These are phyloP conservation scores for Cephus rjabovi DNA, from an alignment of 2,888 invertebrate species.

Conservation along the genomic window DNA sequence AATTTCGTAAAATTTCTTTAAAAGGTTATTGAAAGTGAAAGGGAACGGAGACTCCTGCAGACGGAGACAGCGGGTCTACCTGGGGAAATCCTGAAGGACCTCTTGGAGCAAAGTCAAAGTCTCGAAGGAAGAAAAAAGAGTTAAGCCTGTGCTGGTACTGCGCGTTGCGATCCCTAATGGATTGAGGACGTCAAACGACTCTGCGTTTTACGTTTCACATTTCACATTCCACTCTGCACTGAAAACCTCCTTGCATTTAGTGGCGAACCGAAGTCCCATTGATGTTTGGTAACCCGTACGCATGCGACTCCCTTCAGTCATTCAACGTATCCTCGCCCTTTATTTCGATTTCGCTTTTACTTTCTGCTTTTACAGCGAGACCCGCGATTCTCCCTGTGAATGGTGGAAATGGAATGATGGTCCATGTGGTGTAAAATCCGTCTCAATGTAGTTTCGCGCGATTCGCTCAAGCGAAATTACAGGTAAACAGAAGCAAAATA, in stretches of 20 bases:
- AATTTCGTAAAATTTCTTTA: background rate
- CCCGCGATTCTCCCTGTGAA: background rate
- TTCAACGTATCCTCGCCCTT: background rate
- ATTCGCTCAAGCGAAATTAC: background rate
- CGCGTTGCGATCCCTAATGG: background rate
- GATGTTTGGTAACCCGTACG: background rate
- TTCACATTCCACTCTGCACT: background rate
- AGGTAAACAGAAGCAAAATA: background rate
- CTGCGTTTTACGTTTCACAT: background rate
- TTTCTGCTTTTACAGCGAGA: background rate
- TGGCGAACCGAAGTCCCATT: background rate
- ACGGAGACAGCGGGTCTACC: too few species aligned
- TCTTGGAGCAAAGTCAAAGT: background rate
- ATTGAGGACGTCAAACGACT: background rate
- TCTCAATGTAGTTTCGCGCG: background rate
- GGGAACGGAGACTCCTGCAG: too few species aligned
- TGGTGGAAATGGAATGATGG: background rate
- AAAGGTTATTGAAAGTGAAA: background rate
- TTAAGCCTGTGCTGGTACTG: background rate
- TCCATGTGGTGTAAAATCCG: background rate
- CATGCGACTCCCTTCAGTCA: background rate
- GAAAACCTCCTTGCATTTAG: background rate
- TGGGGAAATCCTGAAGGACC: background rate
- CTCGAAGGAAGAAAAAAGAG: background rate
- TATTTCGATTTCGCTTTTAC: background rate